Conservation (phyloP, 2,797 vertebrate species). For the Characodon lateralis region DNA sequence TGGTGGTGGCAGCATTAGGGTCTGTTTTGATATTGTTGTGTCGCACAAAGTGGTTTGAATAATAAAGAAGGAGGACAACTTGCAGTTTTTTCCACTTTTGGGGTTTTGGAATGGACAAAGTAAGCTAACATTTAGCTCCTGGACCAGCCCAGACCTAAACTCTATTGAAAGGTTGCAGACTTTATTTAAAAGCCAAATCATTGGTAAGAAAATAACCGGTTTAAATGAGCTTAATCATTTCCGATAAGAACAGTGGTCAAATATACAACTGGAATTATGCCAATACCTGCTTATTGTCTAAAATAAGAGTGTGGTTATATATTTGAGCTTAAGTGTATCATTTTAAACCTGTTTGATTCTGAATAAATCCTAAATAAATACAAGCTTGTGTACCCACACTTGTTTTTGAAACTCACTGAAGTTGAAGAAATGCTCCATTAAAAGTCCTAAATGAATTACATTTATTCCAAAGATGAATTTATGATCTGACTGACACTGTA, state of each 20-base stretch:
- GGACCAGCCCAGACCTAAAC: not conserved
- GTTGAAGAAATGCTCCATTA: not conserved
- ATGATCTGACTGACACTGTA: not conserved
- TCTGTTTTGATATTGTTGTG: too few species aligned
- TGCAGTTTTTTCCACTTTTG: too few species aligned
- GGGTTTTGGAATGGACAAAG: too few species aligned
- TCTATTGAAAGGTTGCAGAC: not conserved
- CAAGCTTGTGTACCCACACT: not conserved
- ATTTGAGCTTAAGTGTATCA: not conserved
- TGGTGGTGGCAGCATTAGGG: too few species aligned
- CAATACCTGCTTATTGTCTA: not conserved
- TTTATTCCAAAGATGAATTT: not conserved
- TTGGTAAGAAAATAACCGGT: not conserved
- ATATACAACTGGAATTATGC: not conserved
- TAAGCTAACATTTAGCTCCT: not conserved
- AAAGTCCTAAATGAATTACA: not conserved
- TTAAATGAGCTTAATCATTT: not conserved
- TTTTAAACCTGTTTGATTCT: not conserved
- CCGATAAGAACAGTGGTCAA: not conserved
- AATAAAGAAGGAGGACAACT: too few species aligned
- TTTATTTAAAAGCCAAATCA: not conserved
- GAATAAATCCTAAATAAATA: not conserved
- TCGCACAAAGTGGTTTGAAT: too few species aligned
- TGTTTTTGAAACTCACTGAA: not conserved
- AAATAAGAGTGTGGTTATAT: too few species aligned